Evolutionary conservation across 2,888 invertebrate species (phyloP).

Genomic region (Agrochola lychnidis): DNA sequence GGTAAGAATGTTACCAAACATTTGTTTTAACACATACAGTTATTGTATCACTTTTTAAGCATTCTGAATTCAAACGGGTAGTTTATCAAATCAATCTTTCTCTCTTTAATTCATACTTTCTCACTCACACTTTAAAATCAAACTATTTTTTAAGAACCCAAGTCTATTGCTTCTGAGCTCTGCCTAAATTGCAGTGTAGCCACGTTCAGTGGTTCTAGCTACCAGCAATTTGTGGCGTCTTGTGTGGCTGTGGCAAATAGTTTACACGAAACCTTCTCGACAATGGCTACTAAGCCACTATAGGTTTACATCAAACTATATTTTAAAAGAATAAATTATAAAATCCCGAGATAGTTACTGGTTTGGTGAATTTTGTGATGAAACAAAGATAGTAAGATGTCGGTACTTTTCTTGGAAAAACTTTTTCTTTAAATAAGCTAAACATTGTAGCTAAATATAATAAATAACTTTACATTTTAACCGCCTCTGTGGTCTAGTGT

Average conservation of each 20-base stretch:
- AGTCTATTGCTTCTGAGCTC: constrained; percentile 32
- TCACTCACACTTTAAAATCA: too few relatives aligned
- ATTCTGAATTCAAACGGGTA: not conserved
- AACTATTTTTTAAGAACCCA: not conserved
- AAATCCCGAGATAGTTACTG: not conserved
- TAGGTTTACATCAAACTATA: not conserved
- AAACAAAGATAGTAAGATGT: not conserved
- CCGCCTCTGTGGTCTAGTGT: too few relatives aligned
- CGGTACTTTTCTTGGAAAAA: too few relatives aligned
- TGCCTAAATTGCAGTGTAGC: constrained; percentile 44
- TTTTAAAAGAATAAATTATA: not conserved
- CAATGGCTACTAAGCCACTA: constrained; percentile 17
- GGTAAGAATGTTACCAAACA: not conserved
- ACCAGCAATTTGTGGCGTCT: constrained; percentile 67
- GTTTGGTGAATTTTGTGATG: not conserved
- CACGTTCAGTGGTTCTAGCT: constrained; percentile 48
- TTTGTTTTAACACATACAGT: not conserved
- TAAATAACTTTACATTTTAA: too few relatives aligned
- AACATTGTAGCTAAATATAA: not conserved
- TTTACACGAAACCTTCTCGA: constrained; percentile 44
- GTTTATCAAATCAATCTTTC: too few relatives aligned
- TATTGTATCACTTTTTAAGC: not conserved
- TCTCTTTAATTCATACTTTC: too few relatives aligned
- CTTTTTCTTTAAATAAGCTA: not conserved
- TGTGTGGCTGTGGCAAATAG: constrained; percentile 60